phyloP scores from a whole-genome alignment of 2,888 invertebrate genomes.

The Bombylius major region DNA sequence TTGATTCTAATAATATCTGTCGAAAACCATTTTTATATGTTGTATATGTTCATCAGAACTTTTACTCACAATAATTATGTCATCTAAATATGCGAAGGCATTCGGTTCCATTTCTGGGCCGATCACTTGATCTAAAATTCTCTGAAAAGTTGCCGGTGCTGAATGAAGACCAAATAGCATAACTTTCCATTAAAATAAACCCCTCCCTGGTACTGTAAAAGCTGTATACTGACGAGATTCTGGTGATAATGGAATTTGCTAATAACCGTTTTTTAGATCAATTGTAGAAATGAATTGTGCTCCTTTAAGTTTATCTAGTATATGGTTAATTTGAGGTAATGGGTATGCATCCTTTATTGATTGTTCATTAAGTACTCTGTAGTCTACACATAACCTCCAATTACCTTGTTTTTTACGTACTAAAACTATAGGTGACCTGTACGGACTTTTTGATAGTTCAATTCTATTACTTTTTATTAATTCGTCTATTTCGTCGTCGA shows the following conservation, averaged over 20 bases:
- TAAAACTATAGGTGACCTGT: neutral
- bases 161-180: neutral
- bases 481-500: neutral
- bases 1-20: neutral
- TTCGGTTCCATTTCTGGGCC: neutral
- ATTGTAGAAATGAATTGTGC: neutral
- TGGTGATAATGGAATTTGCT: neutral
- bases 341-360: neutral
- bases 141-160: constrained; percentile 6
- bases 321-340: neutral
- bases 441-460: neutral
- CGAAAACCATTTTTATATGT: neutral
- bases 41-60: constrained; percentile 2
- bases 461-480: neutral
- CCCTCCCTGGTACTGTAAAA: constrained; percentile 1
- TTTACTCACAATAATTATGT: constrained; percentile 1
- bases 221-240: neutral
- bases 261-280: neutral
- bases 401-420: neutral
- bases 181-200: neutral
- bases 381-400: neutral
- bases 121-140: neutral
- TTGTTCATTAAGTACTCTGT: neutral
- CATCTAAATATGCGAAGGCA: constrained; percentile 6
- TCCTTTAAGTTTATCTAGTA: neutral